Evolutionary conservation across 2,113 vertebrate species (phyloP), one percentile per base, ranked within the genome.

Genomic region (Sylvia atricapilla): DNA sequence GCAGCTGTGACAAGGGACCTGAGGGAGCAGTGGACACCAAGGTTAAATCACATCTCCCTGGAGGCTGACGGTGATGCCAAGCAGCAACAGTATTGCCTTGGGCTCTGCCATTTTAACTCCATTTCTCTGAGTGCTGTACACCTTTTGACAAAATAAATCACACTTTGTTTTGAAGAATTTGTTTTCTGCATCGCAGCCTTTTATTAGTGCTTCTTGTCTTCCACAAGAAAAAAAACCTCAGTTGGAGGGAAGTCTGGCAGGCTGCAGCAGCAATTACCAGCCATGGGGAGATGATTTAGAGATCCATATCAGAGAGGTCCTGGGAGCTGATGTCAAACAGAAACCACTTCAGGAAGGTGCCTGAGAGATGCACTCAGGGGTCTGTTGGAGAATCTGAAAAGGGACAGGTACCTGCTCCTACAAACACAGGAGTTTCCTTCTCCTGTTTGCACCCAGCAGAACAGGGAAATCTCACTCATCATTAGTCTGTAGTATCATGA

Each of bases 121-220:
- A 33, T 91, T 94, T 79, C 18, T 66, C 81, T 72, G 84, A 91
- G 62, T 22, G 66, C 74, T 79, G n/a, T 22, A 23, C 20, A 13
- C 27, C 58, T 91, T 85, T 83, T 75, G 85, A 82, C 74, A 76
- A 84, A 87, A 94, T 79, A 85, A 91, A 87, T 82, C 82, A 64
- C 20, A 10, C 58, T 91, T 93, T 59, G 62, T 43, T 89, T 87
- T 79, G 74, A 68, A 68, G 90, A 93, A 89, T 70, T 89, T 78
- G 56, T 73, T 89, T 91, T 77, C 93, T 89, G 89, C 84, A 47
- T 87, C 74, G 28, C 4, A 8, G 78, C 55, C 24, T 91, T 94
- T 91, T 77, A 81, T 80, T 74, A 62, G 60, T 3, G 47, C 46
- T 66, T 60, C 69, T 84, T 3, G 6, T 74, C 67, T 85, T 75